These are phyloP conservation scores for Myotis davidii DNA, from an alignment of 2,113 vertebrate genomes.

Conservation along the genomic window DNA sequence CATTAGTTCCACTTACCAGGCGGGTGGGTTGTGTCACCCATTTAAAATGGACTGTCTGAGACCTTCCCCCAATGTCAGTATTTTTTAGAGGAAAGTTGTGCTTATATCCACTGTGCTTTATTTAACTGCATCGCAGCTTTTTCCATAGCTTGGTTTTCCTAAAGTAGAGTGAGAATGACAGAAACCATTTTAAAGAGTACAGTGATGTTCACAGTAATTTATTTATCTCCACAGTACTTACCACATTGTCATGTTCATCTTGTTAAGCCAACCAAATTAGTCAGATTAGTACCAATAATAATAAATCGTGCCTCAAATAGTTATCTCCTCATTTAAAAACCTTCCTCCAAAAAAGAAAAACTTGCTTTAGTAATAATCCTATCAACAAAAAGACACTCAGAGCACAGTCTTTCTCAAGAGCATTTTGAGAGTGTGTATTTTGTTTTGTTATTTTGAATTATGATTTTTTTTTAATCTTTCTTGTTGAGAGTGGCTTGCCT, in stretches of 20 bases:
- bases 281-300: neutral
- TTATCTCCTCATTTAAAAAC: slow-evolving; percentile 26
- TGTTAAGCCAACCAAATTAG: neutral
- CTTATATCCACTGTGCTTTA: slow-evolving; percentile 23
- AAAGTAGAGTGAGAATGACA: neutral
- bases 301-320: neutral
- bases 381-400: slow-evolving; percentile 31
- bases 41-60: slow-evolving; percentile 67
- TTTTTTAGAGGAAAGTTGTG: neutral
- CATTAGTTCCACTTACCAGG: slow-evolving; percentile 81
- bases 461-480: too few species aligned
- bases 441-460: neutral
- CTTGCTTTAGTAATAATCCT: neutral
- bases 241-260: neutral
- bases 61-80: neutral
- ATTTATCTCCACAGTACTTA: neutral
- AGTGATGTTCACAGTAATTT: neutral
- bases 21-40: slow-evolving; percentile 49
- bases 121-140: slow-evolving; percentile 23
- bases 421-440: slow-evolving; percentile 11
- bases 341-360: neutral
- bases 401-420: slow-evolving; percentile 35
- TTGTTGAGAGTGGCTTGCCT: neutral
- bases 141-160: slow-evolving; percentile 40
- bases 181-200: slow-evolving; percentile 15